These are phyloP conservation scores for Pachycephus smyrnensis DNA, from an alignment of 2,888 invertebrate genomes.

Conservation along the genomic window DNA sequence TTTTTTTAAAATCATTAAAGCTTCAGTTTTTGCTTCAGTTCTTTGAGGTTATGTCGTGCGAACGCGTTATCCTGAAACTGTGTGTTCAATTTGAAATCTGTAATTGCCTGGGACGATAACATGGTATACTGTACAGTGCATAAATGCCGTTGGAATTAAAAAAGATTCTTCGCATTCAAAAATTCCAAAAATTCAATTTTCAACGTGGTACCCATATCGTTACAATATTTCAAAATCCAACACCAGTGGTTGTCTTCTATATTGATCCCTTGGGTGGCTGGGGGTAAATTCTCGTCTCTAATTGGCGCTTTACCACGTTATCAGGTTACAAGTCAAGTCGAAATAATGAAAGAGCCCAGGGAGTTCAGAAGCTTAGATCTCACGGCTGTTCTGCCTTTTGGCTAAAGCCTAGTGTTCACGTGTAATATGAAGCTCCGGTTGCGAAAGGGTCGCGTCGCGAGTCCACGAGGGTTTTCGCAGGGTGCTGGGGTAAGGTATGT, in stretches of 20 bases:
- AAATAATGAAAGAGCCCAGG: not conserved
- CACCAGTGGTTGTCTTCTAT: not conserved
- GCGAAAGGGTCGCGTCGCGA: not conserved
- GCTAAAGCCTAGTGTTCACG: constrained; percentile 14
- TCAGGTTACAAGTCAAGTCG: not conserved
- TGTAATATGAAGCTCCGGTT: not conserved
- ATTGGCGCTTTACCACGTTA: not conserved
- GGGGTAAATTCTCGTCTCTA: not conserved
- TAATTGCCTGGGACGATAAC: no score
- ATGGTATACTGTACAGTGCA: no score
- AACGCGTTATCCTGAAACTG: no score
- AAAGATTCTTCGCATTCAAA: no score
- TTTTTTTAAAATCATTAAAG: no score
- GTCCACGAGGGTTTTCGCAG: not conserved
- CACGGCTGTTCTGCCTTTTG: not conserved
- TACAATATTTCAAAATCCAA: not conserved
- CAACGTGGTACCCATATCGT: no score
- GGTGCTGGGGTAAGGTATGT: not conserved
- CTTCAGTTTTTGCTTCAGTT: no score
- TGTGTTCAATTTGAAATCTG: no score
- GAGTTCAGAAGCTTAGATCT: not conserved
- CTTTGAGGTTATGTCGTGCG: no score
- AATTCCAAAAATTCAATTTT: no score
- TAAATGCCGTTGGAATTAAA: no score
- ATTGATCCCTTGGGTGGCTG: not conserved